These are phyloP conservation scores for Trachemys scripta DNA, from an alignment of 2,113 vertebrate species.

Conservation along the genomic window DNA sequence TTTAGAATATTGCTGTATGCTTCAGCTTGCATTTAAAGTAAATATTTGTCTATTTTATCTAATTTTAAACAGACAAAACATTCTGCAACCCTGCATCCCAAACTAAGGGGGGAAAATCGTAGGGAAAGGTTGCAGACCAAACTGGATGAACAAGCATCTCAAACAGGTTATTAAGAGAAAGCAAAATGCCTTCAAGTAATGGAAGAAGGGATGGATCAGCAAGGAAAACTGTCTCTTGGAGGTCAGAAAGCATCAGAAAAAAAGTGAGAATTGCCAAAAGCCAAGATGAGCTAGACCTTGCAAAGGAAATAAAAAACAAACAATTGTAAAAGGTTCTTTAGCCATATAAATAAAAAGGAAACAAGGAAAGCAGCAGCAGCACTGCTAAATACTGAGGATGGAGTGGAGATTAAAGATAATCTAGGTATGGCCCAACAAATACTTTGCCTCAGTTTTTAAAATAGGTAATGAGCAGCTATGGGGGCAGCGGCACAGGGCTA, in stretches of 20 bases:
- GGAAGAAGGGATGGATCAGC: neutral
- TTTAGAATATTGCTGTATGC: neutral
- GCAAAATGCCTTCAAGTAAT: neutral
- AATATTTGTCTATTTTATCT: neutral
- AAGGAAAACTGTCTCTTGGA: neutral
- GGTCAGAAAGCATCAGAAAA: neutral
- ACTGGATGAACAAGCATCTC: neutral
- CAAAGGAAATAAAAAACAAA: neutral
- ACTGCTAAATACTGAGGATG: neutral
- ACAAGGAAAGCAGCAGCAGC: neutral
- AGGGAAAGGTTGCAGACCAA: neutral
- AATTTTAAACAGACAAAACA: neutral
- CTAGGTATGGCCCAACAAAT: neutral
- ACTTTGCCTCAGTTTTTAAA: neutral
- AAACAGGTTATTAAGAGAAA: neutral
- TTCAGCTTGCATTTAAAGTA: neutral
- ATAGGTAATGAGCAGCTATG: neutral
- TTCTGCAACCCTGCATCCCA: neutral
- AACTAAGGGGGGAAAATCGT: neutral
- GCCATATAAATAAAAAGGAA: neutral
- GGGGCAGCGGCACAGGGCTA: neutral
- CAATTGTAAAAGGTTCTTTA: neutral
- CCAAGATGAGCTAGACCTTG: neutral
- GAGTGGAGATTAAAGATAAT: neutral
- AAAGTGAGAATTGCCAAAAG: neutral